A percentile compares a stretch with the other conserved stretches of the same genome.
These are phyloP conservation scores for Choloepus didactylus DNA, from an alignment of 2,797 vertebrate species.

Conservation along the genomic window DNA sequence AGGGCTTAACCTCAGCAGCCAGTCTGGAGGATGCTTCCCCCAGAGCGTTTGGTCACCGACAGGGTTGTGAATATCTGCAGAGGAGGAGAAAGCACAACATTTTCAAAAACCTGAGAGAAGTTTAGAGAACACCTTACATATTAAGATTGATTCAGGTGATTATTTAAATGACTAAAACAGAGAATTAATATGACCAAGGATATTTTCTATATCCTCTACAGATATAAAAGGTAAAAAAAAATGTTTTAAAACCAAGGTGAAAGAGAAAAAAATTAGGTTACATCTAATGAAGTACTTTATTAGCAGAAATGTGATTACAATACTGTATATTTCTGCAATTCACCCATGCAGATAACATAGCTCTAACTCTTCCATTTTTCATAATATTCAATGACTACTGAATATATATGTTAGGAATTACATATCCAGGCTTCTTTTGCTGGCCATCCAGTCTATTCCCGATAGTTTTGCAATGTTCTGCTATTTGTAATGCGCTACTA, in stretches of 20 bases:
- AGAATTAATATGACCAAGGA: not conserved
- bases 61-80: constrained; percentile 90
- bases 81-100: not conserved
- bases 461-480: not conserved
- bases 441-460: not conserved
- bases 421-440: not conserved
- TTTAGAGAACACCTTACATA: accelerated
- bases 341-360: not conserved
- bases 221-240: not conserved
- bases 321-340: not conserved
- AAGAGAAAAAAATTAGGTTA: not conserved
- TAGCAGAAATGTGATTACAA: not conserved
- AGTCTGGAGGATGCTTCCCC: constrained; percentile 83
- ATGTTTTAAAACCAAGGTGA: not conserved
- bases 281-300: not conserved
- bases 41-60: constrained; percentile 90
- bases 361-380: not conserved
- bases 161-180: not conserved
- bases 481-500: not conserved
- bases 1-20: constrained; percentile 94
- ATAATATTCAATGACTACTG: not conserved
- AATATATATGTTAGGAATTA: not conserved
- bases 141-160: not conserved
- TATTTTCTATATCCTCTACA: not conserved
- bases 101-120: not conserved